A percentile compares a stretch with the other conserved stretches of the same genome.
Conservation (phyloP, 1,140 invertebrate genomes). For the Acromyrmex heyeri region DNA sequence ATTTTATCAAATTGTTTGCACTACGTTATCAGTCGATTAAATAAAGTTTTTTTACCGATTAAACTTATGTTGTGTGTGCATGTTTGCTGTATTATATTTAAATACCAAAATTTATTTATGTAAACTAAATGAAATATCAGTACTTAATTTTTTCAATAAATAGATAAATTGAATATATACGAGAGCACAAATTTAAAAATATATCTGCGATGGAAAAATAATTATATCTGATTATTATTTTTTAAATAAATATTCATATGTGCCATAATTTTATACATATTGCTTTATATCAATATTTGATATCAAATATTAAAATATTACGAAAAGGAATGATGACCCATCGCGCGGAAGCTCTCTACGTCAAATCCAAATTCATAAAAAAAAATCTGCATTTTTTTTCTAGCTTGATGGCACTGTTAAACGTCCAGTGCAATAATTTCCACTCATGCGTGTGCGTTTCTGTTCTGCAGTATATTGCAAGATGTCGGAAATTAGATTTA, state of each 20-base stretch:
- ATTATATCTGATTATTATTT: not conserved
- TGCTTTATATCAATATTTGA: constrained; percentile 1
- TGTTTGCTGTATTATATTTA: not conserved
- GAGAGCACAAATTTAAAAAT: not conserved
- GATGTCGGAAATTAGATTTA: constrained; percentile 55
- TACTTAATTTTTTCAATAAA: not conserved
- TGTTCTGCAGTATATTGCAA: not conserved
- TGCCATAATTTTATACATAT: not conserved
- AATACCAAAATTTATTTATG: not conserved
- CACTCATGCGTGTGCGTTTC: not conserved
- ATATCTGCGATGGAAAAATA: not conserved
- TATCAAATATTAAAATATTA: constrained; percentile 5
- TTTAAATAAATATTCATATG: constrained; percentile 18
- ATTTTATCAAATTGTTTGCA: not conserved
- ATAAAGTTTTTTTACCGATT: not conserved
- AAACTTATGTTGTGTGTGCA: not conserved
- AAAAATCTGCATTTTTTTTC: constrained; percentile 1
- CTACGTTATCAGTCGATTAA: not conserved
- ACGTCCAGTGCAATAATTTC: constrained; percentile 26
- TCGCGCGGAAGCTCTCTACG: not conserved
- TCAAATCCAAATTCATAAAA: constrained; percentile 3
- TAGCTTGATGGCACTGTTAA: not conserved
- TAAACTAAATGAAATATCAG: constrained; percentile 1
- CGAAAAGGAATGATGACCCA: not conserved
- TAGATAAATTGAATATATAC: not conserved